Base-by-base conservation (phyloP, 2,888 invertebrate species). In the Eupithecia centaureata region DNA sequence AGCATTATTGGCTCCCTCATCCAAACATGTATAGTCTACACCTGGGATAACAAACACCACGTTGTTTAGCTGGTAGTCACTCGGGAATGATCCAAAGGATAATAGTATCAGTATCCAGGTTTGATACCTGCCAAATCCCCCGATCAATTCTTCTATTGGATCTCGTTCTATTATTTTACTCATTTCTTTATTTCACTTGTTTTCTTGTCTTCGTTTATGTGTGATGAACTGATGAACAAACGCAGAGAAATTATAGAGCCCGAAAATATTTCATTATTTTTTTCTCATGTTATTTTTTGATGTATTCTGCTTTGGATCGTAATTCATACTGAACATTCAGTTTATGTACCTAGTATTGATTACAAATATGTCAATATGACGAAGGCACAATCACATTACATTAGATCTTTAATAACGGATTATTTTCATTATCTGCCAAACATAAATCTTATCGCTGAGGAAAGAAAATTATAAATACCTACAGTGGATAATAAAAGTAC, bases 21-120 rank as follows among this genome's bases (percentile, higher is more conserved):
- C 91, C 61, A 82, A 76, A 71, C 95, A 95, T 3, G 82, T 85
- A 68, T 92, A 94, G 64, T 93, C 88, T 0, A 91, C 91, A 30
- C 88, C 88, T 1, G 95, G 95, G 64, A 95, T 88, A 22, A 95
- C 78, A 76, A 95, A 94, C 18, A 94, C 91, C 1, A 95, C 95
- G 56, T 94, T 94, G 18, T 89, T 86, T 54, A 95, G 86, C 76
- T 95, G 94, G 82, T 93, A 94, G 38, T 95, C 95, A 0, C 94
- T 92, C 0, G 95, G 94, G 70, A 93, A 89, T 63, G 94, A 91
- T 2, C 94, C 94, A 27, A 95, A 72, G 1, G 89, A 86, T 5
- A 94, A 78, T 52, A 94, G 79, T 38, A 94, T 73, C 18, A 93
- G 86, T 54, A 94, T 90, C 80, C 94, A 90, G 25, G 91, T 85